Evolutionary conservation across 1,140 invertebrate species (phyloP), one percentile per base, ranked within the genome.

Genomic region (Trachelipus rathkii): DNA sequence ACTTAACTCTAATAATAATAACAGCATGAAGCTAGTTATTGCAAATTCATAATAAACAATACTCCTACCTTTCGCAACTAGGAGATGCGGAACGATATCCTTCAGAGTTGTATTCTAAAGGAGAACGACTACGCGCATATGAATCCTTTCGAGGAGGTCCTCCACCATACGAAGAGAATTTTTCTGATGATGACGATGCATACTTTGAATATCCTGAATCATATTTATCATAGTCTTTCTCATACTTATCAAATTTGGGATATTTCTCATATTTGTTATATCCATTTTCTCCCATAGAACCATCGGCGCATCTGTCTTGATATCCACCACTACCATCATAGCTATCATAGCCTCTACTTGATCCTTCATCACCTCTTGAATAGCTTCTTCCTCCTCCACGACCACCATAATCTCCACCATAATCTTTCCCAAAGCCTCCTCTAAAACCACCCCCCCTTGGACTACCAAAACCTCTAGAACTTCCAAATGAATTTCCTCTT

Each of bases 101-200:
- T 60, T 60, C 50, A 15, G 50, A 19, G 11, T 13, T 15, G 11
- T 4, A 60, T 4, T 60, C 50, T 19, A 60, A 60, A 4, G 80
- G 80, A 71, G 80, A 81, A 78, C 80, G 80, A 75, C 80, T 81
- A 69, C 80, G 79, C 70, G 75, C 75, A 77, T 81, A 81, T 73
- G 78, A 77, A 77, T 81, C 77, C 73, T 76, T 71, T 46, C 80
- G 80, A 43, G 80, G 77, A 45, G 75, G 74, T 74, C 75, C 77
- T 73, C 78, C 66, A 53, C 73, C 50, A 60, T 73, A 46, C 10
- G 53, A 67, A 15, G 73, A 53, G 4, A 19, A 44, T 19, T 67
- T 67, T 2, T 44, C 24, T 15, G 23, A 46, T 0, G 53, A 44
- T 13, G 53, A 23, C 8, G 15, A 24, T 23, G 3, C 43, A 67